A percentile compares a stretch with the other conserved stretches of the same genome.
phyloP scores from a whole-genome alignment of 1,140 invertebrate genomes.

The Anadara kagoshimensis region DNA sequence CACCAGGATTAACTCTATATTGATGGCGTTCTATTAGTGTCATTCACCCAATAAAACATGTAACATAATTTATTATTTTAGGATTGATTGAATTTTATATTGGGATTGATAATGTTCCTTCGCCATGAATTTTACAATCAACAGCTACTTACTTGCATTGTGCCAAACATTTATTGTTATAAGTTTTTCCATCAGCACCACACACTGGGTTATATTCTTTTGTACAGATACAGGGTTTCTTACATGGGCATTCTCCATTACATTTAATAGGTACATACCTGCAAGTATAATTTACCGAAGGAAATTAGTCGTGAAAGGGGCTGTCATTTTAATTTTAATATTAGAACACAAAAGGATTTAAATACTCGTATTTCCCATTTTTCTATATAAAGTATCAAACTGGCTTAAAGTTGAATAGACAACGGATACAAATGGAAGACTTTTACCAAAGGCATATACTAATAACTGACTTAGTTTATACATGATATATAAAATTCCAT shows the following conservation, averaged over 20 bases:
- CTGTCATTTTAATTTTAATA: neutral
- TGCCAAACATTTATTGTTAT: conserved; percentile 8
- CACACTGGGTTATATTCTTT: conserved; percentile 15
- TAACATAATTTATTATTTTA: too few relatives aligned
- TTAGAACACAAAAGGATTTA: neutral
- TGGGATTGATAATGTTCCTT: neutral
- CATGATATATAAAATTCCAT: too few relatives aligned
- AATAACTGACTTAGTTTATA: too few relatives aligned
- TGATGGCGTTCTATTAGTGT: too few relatives aligned
- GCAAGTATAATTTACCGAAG: neutral
- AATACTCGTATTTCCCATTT: neutral
- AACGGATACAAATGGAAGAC: too few relatives aligned
- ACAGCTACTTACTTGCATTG: conserved; percentile 18
- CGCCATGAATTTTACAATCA: too few relatives aligned
- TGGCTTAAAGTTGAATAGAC: too few relatives aligned
- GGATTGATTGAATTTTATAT: too few relatives aligned
- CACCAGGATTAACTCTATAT: too few relatives aligned
- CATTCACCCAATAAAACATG: too few relatives aligned
- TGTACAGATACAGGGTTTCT: neutral
- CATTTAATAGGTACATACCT: conserved; percentile 1
- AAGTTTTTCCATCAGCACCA: conserved; percentile 6
- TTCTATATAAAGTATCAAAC: neutral
- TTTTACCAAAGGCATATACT: too few relatives aligned
- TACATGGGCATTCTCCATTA: neutral
- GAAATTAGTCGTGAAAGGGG: too few relatives aligned